These are phyloP conservation scores for Sebastes diploproa DNA, from an alignment of 2,797 vertebrate species.

Conservation along the genomic window DNA sequence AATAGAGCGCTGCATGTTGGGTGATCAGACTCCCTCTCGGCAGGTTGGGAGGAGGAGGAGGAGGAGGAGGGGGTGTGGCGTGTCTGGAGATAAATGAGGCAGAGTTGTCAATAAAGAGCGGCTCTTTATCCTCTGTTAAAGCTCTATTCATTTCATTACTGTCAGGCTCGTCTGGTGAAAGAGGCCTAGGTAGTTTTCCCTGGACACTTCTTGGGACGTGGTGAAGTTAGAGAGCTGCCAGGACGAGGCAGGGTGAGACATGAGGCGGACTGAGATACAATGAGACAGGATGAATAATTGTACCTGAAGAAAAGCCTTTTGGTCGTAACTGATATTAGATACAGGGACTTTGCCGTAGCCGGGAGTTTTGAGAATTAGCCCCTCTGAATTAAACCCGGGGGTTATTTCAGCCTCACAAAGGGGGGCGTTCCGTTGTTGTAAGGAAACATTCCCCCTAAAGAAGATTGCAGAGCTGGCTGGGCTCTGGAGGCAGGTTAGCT, in stretches of 20 bases:
- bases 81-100: slow-evolving; percentile 36
- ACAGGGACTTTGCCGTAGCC: not conserved
- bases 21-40: slow-evolving; percentile 25
- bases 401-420: slow-evolving; percentile 15
- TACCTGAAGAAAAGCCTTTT: slow-evolving; percentile 20
- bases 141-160: slow-evolving; percentile 59
- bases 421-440: not conserved
- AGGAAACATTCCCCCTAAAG: not conserved
- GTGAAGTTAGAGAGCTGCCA: slow-evolving; percentile 31
- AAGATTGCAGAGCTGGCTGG: not conserved
- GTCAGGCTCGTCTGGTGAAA: slow-evolving; percentile 52
- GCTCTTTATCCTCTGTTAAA: slow-evolving; percentile 61
- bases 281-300: slow-evolving; percentile 19
- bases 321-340: slow-evolving; percentile 21
- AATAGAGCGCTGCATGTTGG: slow-evolving; percentile 31
- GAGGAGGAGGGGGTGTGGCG: not conserved
- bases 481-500: not conserved
- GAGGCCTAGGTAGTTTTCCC: slow-evolving; percentile 28
- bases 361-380: not conserved
- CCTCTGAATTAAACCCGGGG: not conserved
- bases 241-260: not conserved
- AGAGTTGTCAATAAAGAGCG: slow-evolving; percentile 50
- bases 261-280: slow-evolving; percentile 5
- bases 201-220: slow-evolving; percentile 19
- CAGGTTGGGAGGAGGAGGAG: not conserved